Base-by-base conservation (phyloP, 2,888 invertebrate species). In the Nephrotoma flavescens region DNA sequence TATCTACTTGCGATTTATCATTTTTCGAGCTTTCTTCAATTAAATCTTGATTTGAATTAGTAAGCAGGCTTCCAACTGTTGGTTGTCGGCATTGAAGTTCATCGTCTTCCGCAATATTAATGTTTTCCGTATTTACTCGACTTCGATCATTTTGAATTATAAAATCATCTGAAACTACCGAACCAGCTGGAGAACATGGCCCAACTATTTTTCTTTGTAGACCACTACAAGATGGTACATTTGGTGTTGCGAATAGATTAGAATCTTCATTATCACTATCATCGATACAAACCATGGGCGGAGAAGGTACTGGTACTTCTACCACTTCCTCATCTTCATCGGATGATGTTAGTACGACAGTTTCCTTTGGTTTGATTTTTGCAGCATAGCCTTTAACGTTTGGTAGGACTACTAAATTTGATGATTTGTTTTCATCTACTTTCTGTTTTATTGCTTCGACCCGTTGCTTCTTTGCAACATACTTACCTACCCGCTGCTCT, bases 161-260 rank as follows among this genome's bases (percentile, higher is more conserved):
- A 47, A 92, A 92, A 87, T 91, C 91, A 89, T 92, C 92, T 0
- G 91, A 91, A 57, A 91, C 87, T 7, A 91, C 90, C 0, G 91
- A 91, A 52, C 45, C 52, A 86, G 89, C 89, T 1, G 92, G 91
- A 0, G 91, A 91, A 12, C 88, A 88, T 83, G 90, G 90, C 3
- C 89, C 89, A 12, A 88, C 87, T 42, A 87, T 88, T n/a, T 12
- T 41, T 52, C 5, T 86, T 0, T 52, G 31, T 41, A 42, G 6
- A n/a, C 57, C 41, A 19, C n/a, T 52, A 11, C 41, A 41, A n/a
- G 41, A 15, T 57, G 52, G 44, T 12, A 87, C 41, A 6, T 71
- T 19, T 12, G 87, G 87, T n/a, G 88, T 88, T 42, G 88, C 88
- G 2, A 83, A 86, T 41, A 88, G 88, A 41, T 52, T 12, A 47